Percentiles rank a stretch among this genome's conserved stretches.
These are phyloP conservation scores for Isichthys henryi DNA, from an alignment of 2,113 vertebrate species.

Conservation along the genomic window DNA sequence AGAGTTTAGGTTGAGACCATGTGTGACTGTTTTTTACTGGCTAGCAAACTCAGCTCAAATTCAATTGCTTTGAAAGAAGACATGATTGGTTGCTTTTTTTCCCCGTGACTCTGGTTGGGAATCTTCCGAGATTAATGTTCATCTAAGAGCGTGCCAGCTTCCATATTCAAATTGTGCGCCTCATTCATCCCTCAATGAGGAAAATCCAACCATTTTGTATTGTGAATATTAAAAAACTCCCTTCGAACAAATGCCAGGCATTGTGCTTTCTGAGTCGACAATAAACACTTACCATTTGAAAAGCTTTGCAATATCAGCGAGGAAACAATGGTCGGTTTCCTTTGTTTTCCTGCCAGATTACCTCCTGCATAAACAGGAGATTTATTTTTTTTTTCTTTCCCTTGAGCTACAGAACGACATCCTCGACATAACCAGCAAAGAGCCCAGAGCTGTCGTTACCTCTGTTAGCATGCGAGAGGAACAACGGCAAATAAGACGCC, in stretches of 20 bases:
- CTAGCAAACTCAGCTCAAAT: background rate
- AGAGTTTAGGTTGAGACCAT: background rate
- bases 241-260: background rate
- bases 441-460: background rate
- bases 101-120: background rate
- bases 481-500: background rate
- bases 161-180: background rate
- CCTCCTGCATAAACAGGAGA: background rate
- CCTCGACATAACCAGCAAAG: background rate
- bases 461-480: background rate
- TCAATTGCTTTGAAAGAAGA: background rate
- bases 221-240: background rate
- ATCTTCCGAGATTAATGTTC: background rate
- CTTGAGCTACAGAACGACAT: background rate
- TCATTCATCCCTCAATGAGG: slow-evolving; percentile 4
- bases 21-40: background rate
- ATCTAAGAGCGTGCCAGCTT: background rate
- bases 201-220: background rate
- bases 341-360: background rate
- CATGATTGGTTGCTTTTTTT: background rate
- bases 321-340: background rate
- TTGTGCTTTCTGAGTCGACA: background rate
- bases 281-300: slow-evolving; percentile 4
- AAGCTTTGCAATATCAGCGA: background rate
- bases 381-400: background rate